phyloP scores from a whole-genome alignment of 2,797 vertebrate species.

The Sebastiscus tertius region DNA sequence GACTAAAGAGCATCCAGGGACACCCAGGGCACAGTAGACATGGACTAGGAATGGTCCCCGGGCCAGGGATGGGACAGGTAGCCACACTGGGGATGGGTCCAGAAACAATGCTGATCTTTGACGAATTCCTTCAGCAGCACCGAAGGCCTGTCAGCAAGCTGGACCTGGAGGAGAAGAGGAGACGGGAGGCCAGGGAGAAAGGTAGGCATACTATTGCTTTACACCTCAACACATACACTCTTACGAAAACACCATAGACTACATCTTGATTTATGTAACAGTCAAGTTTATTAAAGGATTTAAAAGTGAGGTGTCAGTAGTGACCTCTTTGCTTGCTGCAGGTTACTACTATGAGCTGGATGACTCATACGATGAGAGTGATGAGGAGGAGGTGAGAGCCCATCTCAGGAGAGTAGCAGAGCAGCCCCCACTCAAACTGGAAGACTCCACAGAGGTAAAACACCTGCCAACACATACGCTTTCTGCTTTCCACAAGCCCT shows the following conservation, averaged over 20 bases:
- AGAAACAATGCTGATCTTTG: slow-evolving; percentile 89
- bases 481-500: background rate
- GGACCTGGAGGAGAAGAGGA: slow-evolving; percentile 93
- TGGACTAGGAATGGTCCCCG: slow-evolving; percentile 42
- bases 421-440: slow-evolving; percentile 95
- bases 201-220: slow-evolving; percentile 71
- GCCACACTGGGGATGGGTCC: slow-evolving; percentile 67
- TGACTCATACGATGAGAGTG: slow-evolving; percentile 97
- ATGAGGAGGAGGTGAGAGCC: slow-evolving; percentile 95
- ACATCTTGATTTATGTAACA: background rate
- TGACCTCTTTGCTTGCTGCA: slow-evolving; percentile 63
- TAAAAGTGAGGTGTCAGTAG: slow-evolving; percentile 4
- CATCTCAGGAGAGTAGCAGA: slow-evolving; percentile 95
- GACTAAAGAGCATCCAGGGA: slow-evolving; percentile 79
- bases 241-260: background rate
- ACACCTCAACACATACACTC: background rate
- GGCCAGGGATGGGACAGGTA: slow-evolving; percentile 54
- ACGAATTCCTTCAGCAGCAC: slow-evolving; percentile 94
- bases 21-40: slow-evolving; percentile 68
- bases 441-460: slow-evolving; percentile 92
- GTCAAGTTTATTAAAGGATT: background rate
- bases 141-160: slow-evolving; percentile 94
- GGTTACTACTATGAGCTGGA: slow-evolving; percentile 98
- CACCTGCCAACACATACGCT: background rate
- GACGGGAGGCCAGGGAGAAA: slow-evolving; percentile 93